Conservation (phyloP, 2,113 vertebrate genomes). For the Lampris incognitus region DNA sequence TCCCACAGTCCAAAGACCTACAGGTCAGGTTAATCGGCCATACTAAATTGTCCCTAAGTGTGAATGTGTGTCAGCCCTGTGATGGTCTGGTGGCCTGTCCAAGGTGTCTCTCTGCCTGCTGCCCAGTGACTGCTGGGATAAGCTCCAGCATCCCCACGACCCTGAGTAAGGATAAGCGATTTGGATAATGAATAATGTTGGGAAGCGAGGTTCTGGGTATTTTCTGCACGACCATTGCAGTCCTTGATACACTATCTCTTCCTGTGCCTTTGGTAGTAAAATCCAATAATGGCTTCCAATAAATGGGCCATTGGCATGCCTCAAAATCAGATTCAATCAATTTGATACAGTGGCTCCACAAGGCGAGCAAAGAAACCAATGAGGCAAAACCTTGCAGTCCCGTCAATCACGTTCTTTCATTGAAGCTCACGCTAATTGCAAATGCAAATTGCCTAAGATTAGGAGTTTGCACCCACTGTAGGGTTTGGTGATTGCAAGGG, state of each 20-base stretch:
- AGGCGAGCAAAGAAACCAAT: conserved; percentile 20
- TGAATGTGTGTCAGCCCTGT: no score
- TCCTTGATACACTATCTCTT: background rate
- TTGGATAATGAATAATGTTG: no score
- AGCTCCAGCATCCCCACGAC: no score
- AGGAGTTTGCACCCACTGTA: conserved; percentile 53
- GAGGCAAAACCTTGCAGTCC: conserved; percentile 38
- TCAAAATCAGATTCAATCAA: conserved; percentile 46
- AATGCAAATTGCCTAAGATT: conserved; percentile 73
- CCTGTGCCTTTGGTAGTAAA: conserved; percentile 4
- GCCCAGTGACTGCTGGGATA: no score
- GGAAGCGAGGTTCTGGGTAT: no score
- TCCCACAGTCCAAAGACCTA: no score
- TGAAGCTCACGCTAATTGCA: conserved; percentile 70
- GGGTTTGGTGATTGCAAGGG: conserved; percentile 69
- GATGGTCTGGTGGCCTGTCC: no score
- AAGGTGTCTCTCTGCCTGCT: no score
- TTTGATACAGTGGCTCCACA: background rate
- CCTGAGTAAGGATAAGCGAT: no score
- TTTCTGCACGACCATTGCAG: background rate
- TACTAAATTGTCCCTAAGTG: no score
- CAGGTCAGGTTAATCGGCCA: no score
- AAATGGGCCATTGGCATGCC: conserved; percentile 6
- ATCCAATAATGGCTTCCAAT: background rate
- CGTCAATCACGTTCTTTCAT: conserved; percentile 67